Evolutionary conservation across 2,113 vertebrate species (phyloP), one percentile per base, ranked within the genome.

Genomic region (Pavo muticus): DNA sequence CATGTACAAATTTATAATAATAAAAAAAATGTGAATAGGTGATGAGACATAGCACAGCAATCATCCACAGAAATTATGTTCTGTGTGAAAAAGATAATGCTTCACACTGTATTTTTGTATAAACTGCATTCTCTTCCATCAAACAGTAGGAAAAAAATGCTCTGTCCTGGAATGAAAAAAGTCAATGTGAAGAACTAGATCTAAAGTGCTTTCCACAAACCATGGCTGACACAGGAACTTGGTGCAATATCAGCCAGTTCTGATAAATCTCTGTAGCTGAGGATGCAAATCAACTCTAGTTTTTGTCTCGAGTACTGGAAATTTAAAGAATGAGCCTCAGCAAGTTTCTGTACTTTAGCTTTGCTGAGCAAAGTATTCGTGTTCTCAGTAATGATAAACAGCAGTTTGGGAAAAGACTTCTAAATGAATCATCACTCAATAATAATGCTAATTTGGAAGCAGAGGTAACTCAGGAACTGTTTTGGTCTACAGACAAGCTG

Each of bases 241-340:
- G 9, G 21, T 56, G 68, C 77, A 67, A 52, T 48, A 48, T 54
- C 78, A 77, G 16, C 74, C 40, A 29, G 68, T 87, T 87, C 59
- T 90, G 91, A 94, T 42, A 70, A 11, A 5, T 84, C 27, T 64
- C 44, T 63, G 32, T 73, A 60, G 81, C 78, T 40, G 82, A 74
- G 69, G 69, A 45, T 93, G 75, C 87, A 94, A 91, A 95, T 93
- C 87, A 95, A 64, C 60, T 72, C 71, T 18, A 24, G 32, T 50
- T 95, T 90, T 93, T 84, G 85, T 87, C 79, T 93, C 42, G 52
- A 91, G 75, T 86, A 40, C 70, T 86, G 82, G 75, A 74, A 94
- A 94, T 90, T 3, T 37, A 80, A 91, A 88, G 93, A 80, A 71
- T 47, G 78, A 93, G 37, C 32, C 64, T 93, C 94, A 91, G 79